phyloP scores from a whole-genome alignment of 2,797 vertebrate genomes.

The Pampus argenteus region DNA sequence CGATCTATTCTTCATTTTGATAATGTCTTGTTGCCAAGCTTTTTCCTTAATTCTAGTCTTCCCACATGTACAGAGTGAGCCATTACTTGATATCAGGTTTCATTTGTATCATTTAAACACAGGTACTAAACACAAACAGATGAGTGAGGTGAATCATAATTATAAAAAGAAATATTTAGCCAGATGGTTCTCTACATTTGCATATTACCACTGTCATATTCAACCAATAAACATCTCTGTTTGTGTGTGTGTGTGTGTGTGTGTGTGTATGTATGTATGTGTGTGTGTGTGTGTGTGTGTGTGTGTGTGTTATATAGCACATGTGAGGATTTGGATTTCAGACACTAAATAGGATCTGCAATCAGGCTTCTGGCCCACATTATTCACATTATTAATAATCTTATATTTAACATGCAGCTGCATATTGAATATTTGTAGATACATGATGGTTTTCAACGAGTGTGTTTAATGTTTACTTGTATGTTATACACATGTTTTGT shows the following conservation, averaged over 20 bases:
- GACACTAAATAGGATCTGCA: constrained; percentile 7
- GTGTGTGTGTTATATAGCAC: constrained; percentile 25
- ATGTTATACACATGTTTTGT: background rate
- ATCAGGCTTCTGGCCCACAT: constrained; percentile 38
- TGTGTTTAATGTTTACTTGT: background rate
- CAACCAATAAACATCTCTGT: constrained; percentile 23
- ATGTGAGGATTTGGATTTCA: constrained; percentile 41
- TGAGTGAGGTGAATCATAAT: constrained; percentile 26
- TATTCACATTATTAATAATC: constrained; percentile 14
- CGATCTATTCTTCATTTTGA: constrained; percentile 2
- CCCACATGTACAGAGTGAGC: background rate
- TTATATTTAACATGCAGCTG: constrained; percentile 6
- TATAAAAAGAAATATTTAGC: constrained; percentile 14
- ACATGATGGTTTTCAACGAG: background rate
- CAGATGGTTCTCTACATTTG: constrained; percentile 45
- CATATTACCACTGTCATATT: constrained; percentile 32
- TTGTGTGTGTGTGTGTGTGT: constrained; percentile 20
- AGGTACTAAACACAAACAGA: constrained; percentile 23
- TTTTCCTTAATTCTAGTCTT: constrained; percentile 1
- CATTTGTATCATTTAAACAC: constrained; percentile 23
- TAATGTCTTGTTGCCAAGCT: background rate
- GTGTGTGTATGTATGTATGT: constrained; percentile 23
- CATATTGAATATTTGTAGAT: constrained; percentile 18
- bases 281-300: constrained; percentile 23
- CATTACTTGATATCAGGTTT: constrained; percentile 39